A percentile compares a stretch with the other conserved stretches of the same genome.
These are phyloP conservation scores for Eupithecia abbreviata DNA, from an alignment of 2,888 invertebrate genomes.

Conservation along the genomic window DNA sequence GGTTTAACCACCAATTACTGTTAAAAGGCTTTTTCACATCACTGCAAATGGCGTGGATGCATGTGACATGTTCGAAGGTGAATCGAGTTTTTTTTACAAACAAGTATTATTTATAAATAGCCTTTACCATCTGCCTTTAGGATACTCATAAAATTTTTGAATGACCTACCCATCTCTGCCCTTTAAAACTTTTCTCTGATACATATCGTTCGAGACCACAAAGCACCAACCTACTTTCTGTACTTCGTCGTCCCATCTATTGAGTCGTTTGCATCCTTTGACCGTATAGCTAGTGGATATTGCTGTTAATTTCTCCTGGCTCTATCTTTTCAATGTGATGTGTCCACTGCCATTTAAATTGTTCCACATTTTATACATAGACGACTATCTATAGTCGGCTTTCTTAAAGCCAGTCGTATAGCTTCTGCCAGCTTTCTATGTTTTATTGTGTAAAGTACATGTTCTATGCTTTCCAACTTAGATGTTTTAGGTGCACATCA, in stretches of 20 bases:
- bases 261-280: not conserved
- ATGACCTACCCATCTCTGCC: too few species aligned
- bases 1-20: conserved; percentile 36
- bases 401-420: not conserved
- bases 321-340: not conserved
- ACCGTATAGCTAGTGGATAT: not conserved
- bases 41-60: conserved; percentile 27
- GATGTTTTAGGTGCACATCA: not conserved
- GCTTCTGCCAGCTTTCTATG: not conserved
- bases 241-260: not conserved
- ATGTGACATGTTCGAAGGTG: conserved; percentile 29
- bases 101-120: too few species aligned
- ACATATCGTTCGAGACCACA: not conserved
- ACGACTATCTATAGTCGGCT: not conserved
- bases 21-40: conserved; percentile 31
- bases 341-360: not conserved
- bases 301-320: not conserved
- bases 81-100: not conserved
- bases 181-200: not conserved
- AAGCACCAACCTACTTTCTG: not conserved
- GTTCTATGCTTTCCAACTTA: not conserved
- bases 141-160: too few species aligned
- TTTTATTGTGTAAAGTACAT: not conserved
- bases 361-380: not conserved
- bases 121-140: too few species aligned